Conservation (phyloP, 37 sponge, comb jelly and placozoan species). For the Haliclona indistincta region DNA sequence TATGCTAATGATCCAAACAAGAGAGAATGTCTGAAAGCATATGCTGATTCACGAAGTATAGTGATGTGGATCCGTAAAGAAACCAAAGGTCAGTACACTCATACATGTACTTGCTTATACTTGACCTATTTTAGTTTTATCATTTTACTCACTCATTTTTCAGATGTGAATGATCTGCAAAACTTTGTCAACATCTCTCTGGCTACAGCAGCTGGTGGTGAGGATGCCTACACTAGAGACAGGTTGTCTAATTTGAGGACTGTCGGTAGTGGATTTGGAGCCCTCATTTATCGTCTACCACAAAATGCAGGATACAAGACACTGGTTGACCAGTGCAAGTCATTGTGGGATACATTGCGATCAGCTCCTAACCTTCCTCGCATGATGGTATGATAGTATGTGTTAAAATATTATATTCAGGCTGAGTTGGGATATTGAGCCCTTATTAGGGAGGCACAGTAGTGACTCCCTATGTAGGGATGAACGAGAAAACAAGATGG, state of each 20-base stretch:
- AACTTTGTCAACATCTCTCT: slow-evolving; percentile 66
- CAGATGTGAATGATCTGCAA: slow-evolving; percentile 55
- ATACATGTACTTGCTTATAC: too few relatives aligned
- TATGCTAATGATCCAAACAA: slow-evolving; percentile 12
- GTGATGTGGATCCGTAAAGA: slow-evolving; percentile 50
- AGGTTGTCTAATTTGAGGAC: slow-evolving; percentile 52
- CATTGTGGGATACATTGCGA: slow-evolving; percentile 51
- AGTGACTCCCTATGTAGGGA: too few relatives aligned
- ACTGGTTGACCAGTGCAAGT: slow-evolving; percentile 19
- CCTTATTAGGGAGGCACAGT: too few relatives aligned
- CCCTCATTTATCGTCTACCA: slow-evolving; percentile 46
- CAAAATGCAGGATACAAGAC: slow-evolving; percentile 7
- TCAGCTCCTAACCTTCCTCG: slow-evolving; percentile 28
- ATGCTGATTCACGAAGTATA: slow-evolving; percentile 22
- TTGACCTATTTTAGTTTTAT: too few relatives aligned
- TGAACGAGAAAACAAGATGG: too few relatives aligned
- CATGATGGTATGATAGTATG: slow-evolving; percentile 51
- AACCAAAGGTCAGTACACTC: slow-evolving; percentile 66
- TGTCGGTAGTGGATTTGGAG: slow-evolving; percentile 54
- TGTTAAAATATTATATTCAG: too few relatives aligned
- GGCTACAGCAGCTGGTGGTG: slow-evolving; percentile 65
- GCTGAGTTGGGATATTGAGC: too few relatives aligned
- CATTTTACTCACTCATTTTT: too few relatives aligned
- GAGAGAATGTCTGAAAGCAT: slow-evolving; percentile 26
- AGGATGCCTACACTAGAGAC: slow-evolving; percentile 52